Evolutionary conservation across 2,888 invertebrate genomes (phyloP).

Genomic region (Stegana nigrithorax): DNA sequence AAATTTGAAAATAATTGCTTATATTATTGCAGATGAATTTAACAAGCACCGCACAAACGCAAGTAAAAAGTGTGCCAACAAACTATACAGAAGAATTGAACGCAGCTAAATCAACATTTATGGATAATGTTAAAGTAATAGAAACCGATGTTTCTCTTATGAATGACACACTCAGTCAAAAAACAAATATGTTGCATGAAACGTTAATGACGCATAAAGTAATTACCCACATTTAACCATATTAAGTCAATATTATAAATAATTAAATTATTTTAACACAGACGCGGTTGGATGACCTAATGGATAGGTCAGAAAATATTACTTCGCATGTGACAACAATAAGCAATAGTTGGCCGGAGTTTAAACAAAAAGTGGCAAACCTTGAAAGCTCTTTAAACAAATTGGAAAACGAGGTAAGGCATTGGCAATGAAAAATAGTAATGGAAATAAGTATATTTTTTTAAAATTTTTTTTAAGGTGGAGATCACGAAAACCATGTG

Average conservation of each 20-base stretch:
- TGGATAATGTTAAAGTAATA: constrained; percentile 48
- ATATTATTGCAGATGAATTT: constrained; percentile 47
- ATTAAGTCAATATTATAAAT: constrained; percentile 1
- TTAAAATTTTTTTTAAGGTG: constrained; percentile 23
- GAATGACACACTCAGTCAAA: constrained; percentile 64
- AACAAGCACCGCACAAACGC: constrained; percentile 40
- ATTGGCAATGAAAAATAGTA: too few species aligned
- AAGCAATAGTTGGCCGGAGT: constrained; percentile 63
- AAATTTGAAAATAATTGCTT: constrained; percentile 37
- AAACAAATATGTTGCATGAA: constrained; percentile 53
- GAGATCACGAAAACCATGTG: constrained; percentile 32
- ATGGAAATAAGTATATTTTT: background rate
- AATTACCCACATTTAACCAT: background rate
- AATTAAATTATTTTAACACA: constrained; percentile 27
- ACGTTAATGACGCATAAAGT: constrained; percentile 61
- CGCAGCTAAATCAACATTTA: constrained; percentile 42
- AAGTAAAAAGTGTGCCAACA: constrained; percentile 38
- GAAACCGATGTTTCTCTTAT: constrained; percentile 52
- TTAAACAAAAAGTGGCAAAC: constrained; percentile 54
- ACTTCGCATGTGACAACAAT: constrained; percentile 65
- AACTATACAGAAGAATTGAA: constrained; percentile 51
- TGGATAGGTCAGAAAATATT: constrained; percentile 63
- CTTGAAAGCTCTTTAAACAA: constrained; percentile 51
- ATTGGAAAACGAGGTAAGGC: constrained; percentile 57
- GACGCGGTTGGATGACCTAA: constrained; percentile 60